A percentile compares a stretch with the other conserved stretches of the same genome.
These are phyloP conservation scores for Ectropis grisescens DNA, from an alignment of 1,140 invertebrate genomes.

Conservation along the genomic window DNA sequence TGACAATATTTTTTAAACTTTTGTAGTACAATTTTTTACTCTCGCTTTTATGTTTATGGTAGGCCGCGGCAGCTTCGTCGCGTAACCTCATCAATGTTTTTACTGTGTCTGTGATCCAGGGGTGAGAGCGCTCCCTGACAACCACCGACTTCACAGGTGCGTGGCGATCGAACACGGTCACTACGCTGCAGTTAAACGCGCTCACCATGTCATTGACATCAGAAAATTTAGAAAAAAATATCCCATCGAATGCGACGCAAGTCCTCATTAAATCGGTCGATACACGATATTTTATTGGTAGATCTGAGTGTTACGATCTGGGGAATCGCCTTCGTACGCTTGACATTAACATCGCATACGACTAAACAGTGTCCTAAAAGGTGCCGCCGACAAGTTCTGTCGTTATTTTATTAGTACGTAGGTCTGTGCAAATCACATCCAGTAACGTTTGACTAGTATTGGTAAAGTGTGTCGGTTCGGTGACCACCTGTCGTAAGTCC, in stretches of 20 bases:
- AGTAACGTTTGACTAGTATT: conserved; percentile 4
- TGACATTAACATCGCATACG: conserved; percentile 3
- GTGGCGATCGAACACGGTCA: no score
- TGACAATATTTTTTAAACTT: conserved; percentile 10
- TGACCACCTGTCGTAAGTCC: conserved; percentile 4
- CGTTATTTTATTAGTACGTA: neutral
- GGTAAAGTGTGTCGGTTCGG: conserved; percentile 8
- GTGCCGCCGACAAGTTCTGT: neutral
- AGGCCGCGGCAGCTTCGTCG: conserved; percentile 7
- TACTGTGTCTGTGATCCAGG: conserved; percentile 12
- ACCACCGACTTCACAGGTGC: neutral
- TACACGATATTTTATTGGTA: conserved; percentile 1
- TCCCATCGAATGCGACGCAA: no score
- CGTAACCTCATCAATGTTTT: conserved; percentile 16
- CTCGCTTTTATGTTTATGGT: conserved; percentile 1
- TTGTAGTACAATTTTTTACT: conserved; percentile 13
- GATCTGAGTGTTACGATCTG: neutral
- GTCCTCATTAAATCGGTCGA: no score
- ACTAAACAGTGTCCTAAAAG: conserved; percentile 6
- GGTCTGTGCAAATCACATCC: conserved; percentile 10
- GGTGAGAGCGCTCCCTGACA: neutral
- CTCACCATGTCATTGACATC: no score
- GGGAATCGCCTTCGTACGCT: neutral
- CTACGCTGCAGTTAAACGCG: no score
- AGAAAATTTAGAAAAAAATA: no score